A percentile compares a stretch with the other conserved stretches of the same genome.
phyloP scores from a whole-genome alignment of 2,888 invertebrate genomes.

The Gryllus longicercus region DNA sequence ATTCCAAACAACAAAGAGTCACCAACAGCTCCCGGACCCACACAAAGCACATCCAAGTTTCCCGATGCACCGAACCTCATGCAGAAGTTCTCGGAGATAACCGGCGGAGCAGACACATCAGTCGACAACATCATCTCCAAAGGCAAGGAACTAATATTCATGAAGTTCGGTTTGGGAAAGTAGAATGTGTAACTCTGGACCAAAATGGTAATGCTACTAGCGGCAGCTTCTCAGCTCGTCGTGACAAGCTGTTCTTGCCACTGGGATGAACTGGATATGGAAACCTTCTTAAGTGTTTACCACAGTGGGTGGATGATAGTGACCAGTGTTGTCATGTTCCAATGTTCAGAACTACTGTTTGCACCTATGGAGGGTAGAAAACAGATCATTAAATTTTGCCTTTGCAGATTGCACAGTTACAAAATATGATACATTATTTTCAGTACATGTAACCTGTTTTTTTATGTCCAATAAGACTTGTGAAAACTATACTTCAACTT shows the following conservation, averaged over 20 bases:
- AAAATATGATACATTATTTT: no score
- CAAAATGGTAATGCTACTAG: background rate
- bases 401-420: no score
- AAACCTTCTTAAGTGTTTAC: background rate
- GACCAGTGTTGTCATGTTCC: background rate
- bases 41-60: slow-evolving; percentile 33
- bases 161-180: slow-evolving; percentile 83
- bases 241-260: background rate
- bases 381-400: background rate
- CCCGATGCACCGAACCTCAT: slow-evolving; percentile 66
- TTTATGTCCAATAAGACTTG: background rate
- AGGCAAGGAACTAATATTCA: slow-evolving; percentile 90
- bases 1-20: slow-evolving; percentile 38
- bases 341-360: background rate
- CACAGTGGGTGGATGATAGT: background rate
- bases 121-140: slow-evolving; percentile 88
- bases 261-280: background rate
- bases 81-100: slow-evolving; percentile 86
- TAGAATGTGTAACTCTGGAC: slow-evolving; percentile 34
- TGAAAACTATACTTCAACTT: background rate
- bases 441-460: no score
- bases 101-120: slow-evolving; percentile 59
- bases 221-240: slow-evolving; percentile 4
- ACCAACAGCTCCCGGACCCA: slow-evolving; percentile 36
- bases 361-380: background rate